These are phyloP conservation scores for Venustoraphidia nigricollis DNA, from an alignment of 2,888 invertebrate species.

Conservation along the genomic window DNA sequence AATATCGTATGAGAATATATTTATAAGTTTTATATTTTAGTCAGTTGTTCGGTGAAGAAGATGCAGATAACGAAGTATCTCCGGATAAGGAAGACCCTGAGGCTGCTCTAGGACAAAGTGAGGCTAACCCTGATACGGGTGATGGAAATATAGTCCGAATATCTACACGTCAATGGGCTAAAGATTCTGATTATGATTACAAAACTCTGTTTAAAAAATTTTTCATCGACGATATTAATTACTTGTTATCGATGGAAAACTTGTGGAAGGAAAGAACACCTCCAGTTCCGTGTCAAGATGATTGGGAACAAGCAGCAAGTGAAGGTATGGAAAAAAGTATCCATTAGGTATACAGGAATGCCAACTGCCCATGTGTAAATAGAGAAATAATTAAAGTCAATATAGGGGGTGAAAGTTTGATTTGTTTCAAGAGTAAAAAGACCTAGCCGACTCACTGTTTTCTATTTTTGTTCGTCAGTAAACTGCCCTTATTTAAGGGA, in stretches of 20 bases:
- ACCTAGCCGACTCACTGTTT: too few species aligned
- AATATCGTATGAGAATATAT: neutral
- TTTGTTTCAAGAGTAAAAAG: too few species aligned
- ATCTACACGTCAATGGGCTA: conserved; percentile 83
- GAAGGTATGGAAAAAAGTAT: too few species aligned
- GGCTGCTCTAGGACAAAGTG: conserved; percentile 42
- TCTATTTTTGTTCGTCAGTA: too few species aligned
- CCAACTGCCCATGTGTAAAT: too few species aligned
- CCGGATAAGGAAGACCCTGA: conserved; percentile 96
- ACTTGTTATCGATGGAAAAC: conserved; percentile 83
- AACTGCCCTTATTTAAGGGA: too few species aligned
- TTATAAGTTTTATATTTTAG: conserved; percentile 30
- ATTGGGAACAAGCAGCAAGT: conserved; percentile 9
- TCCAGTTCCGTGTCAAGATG: conserved; percentile 47
- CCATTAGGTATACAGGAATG: too few species aligned
- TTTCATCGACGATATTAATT: conserved; percentile 88
- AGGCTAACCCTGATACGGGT: conserved; percentile 18
- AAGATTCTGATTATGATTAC: conserved; percentile 65
- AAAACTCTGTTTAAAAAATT: conserved; percentile 82
- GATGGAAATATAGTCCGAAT: conserved; percentile 35
- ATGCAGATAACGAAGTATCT: conserved; percentile 94
- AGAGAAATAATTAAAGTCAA: too few species aligned
- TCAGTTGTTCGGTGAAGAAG: conserved; percentile 93
- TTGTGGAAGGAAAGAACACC: conserved; percentile 85
- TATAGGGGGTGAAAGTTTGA: too few species aligned